Conservation (phyloP, 2,888 invertebrate species). For the Parnassius glacialis region DNA sequence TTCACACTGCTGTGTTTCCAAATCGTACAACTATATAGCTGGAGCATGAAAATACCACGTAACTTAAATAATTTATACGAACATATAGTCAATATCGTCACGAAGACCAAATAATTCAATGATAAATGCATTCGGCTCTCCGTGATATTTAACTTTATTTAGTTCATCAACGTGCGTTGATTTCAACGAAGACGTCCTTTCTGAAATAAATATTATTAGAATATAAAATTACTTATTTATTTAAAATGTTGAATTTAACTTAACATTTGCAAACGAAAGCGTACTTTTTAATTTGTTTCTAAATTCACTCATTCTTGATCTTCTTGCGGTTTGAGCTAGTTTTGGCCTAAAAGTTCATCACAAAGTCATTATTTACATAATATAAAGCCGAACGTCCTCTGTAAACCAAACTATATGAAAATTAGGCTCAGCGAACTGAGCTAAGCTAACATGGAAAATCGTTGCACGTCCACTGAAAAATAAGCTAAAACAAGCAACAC, state of each 20-base stretch:
- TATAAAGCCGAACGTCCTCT: no score
- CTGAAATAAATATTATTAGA: slow-evolving; percentile 34
- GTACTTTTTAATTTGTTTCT: slow-evolving; percentile 23
- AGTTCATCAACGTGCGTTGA: slow-evolving; percentile 28
- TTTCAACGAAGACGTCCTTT: slow-evolving; percentile 29
- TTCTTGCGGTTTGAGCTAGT: slow-evolving; percentile 6
- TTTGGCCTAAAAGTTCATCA: slow-evolving; percentile 10
- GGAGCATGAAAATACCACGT: no score
- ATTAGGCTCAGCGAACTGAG: no score
- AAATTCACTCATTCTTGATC: slow-evolving; percentile 15
- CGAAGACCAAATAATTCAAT: slow-evolving; percentile 81
- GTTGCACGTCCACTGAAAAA: no score
- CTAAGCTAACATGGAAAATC: no score
- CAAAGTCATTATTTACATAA: no score
- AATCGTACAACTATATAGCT: no score
- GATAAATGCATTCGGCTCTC: slow-evolving; percentile 81
- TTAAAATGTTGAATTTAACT: background rate
- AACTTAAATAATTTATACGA: slow-evolving; percentile 1
- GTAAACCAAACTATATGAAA: no score
- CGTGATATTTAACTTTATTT: slow-evolving; percentile 41
- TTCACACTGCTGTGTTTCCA: no score
- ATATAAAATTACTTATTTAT: background rate
- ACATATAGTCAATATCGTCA: slow-evolving; percentile 76
- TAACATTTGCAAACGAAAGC: background rate
- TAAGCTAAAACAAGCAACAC: no score